Evolutionary conservation across 2,113 vertebrate species (phyloP).

Genomic region (Tretioscincus oriximinensis): DNA sequence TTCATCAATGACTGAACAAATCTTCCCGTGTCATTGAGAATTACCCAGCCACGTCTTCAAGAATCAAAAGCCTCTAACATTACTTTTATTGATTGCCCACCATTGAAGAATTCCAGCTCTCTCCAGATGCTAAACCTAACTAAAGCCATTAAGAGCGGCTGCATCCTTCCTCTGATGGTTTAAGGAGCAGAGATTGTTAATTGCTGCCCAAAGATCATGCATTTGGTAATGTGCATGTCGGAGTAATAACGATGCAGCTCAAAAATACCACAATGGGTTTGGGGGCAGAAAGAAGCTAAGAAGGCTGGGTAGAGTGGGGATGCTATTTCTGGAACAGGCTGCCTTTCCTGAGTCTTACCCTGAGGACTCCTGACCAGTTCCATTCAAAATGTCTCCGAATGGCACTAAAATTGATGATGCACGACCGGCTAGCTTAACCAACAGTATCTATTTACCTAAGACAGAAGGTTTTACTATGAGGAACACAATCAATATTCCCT

Average conservation of each 20-base stretch:
- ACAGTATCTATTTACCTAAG: conserved; percentile 8
- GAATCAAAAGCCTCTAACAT: background rate
- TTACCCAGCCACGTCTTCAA: background rate
- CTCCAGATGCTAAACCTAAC: background rate
- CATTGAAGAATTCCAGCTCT: conserved; percentile 4
- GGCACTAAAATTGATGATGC: background rate
- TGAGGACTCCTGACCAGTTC: background rate
- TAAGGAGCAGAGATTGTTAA: background rate
- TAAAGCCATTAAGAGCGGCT: background rate
- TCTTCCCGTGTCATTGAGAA: background rate
- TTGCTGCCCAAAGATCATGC: conserved; percentile 12
- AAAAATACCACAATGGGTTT: background rate
- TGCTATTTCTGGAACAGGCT: conserved; percentile 2
- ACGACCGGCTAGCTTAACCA: conserved; percentile 4
- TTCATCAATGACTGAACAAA: background rate
- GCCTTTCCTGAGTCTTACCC: background rate
- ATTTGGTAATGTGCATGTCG: background rate
- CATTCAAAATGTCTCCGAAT: conserved; percentile 12
- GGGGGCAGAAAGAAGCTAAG: background rate
- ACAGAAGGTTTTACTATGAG: background rate
- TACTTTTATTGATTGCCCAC: conserved; percentile 8
- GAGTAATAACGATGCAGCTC: background rate
- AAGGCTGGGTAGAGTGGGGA: background rate
- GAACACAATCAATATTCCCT: conserved; percentile 5
- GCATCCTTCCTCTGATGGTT: background rate